Base-by-base conservation (phyloP, 2,888 invertebrate genomes). In the Atherix ibis region DNA sequence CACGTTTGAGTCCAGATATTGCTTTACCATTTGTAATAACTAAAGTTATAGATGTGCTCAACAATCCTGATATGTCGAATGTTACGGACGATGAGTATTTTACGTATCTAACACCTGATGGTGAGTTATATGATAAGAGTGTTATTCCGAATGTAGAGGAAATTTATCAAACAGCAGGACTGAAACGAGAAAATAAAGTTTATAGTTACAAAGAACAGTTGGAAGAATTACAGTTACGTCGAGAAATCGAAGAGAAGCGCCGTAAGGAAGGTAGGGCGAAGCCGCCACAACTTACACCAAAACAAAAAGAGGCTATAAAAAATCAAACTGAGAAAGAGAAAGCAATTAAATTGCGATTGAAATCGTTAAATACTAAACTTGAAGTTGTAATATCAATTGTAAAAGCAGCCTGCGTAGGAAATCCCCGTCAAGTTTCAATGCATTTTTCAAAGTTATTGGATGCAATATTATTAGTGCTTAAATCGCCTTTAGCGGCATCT, bases 141-240 rank as follows among this genome's bases (percentile, higher is more conserved):
- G 75, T 82, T 1, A 61, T 84, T 32, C 78, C 80, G 13, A 56
- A 52, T 32, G 45, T 38, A 13, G 55, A 56, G 28, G 51, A 58
- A 25, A 52, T 54, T 32, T 60, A 57, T 40, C 47, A 49, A 13
- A 55, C 53, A 9, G 44, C 47, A 12, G 54, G 95, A 48, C 70
- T 95, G 56, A 91, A 88, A 58, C 71, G 94, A 12, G 97, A 97
- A 57, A 95, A 89, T 58, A 95, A 94, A 62, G 85, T 80, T 2
- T 97, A 97, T 58, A 89, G 91, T 41, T 94, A 88, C 58, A 88
- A 91, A 53, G 97, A 97, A 41, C 97, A 98, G 56, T 68, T 91
- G 50, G 95, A 94, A 51, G 97, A 97, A 56, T 58, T 91, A 44
- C 88, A 94, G 52, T 64, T 95, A 34, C 68, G 85, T n/a, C 74